Evolutionary conservation across 2,888 invertebrate genomes (phyloP).

Genomic region (Eupithecia pulchellata): DNA sequence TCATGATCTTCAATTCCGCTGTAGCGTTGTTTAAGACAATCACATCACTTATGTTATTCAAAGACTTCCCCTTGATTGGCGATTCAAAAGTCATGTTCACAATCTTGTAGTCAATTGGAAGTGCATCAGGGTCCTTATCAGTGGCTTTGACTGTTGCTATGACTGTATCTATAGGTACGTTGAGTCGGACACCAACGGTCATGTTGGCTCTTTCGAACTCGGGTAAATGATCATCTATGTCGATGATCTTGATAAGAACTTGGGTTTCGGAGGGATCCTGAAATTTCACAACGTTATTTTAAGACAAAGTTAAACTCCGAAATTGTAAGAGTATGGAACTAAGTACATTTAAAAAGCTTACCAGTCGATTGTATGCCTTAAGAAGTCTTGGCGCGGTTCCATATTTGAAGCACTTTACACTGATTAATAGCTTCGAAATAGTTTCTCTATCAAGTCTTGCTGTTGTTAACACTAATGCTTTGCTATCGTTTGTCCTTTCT

Average conservation of each 20-base stretch:
- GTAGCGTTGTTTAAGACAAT: constrained; percentile 88
- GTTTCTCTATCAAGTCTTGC: constrained; percentile 88
- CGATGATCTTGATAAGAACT: constrained; percentile 87
- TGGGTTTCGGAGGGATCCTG: constrained; percentile 89
- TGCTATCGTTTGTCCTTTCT: constrained; percentile 87
- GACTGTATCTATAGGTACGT: constrained; percentile 90
- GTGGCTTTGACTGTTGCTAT: constrained; percentile 88
- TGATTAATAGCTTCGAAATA: constrained; percentile 84
- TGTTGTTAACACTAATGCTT: constrained; percentile 86
- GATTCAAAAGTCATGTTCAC: constrained; percentile 86
- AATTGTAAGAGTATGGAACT: no score
- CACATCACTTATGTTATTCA: constrained; percentile 78
- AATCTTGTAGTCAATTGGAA: constrained; percentile 87
- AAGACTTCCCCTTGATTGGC: constrained; percentile 74
- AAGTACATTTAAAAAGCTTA: constrained; percentile 61
- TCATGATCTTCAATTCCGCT: constrained; percentile 89
- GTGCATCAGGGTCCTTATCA: constrained; percentile 89
- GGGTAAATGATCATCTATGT: constrained; percentile 91
- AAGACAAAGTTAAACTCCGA: no score
- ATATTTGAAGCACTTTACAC: constrained; percentile 89
- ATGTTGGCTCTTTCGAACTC: constrained; percentile 86
- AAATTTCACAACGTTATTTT: constrained; percentile 34
- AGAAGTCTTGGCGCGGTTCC: constrained; percentile 71
- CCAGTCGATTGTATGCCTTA: constrained; percentile 87
- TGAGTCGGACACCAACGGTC: constrained; percentile 90